Base-by-base conservation (phyloP, 1,140 invertebrate genomes). In the Parasteatoda tepidariorum region DNA sequence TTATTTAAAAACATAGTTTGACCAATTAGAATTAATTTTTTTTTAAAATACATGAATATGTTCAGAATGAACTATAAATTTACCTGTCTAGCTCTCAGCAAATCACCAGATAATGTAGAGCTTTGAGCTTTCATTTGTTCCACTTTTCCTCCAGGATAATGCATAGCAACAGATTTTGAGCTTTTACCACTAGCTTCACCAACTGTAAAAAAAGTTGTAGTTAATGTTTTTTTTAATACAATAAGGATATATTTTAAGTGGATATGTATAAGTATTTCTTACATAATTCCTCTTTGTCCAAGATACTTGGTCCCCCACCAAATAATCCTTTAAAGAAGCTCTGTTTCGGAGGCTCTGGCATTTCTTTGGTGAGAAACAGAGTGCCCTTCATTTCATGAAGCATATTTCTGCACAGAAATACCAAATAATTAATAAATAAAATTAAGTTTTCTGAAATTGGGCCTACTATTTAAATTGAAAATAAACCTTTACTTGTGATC, bases 271-370 rank as follows among this genome's bases (percentile, higher is more conserved):
- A 55, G 92, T 22, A 34, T 34, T 9, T 15, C 95, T 94, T 91
- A 99, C 97, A 99, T 85, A 99, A 90, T 91, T 99, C 97, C 90
- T 98, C 97, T 85, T 97, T 90, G 89, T 99, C 97, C 38, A 98
- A 90, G 57, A 93, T 93, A 79, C 94, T 91, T 11, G 94, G 90
- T 68, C 96, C 95, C 18, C 96, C 96, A 89, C 97, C 97, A 86
- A 92, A 91, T 4, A 98, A 91, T 38, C 96, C 96, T 88, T 95
- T 95, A 90, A 99, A 97, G 91, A 99, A 98, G 87, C 96, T 92
- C 90, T 98, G 96, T 90, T 98, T 98, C 18, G 98, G 97, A 68
- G 95, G 93, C 90, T 98, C 97, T 1, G 97, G 97, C 93, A 98
- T 98, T 87, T 98, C 96, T 82, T 93, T 93, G 67, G 83, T 85